These are phyloP conservation scores for Pitangus sulphuratus DNA, from an alignment of 2,797 vertebrate species.

Conservation along the genomic window DNA sequence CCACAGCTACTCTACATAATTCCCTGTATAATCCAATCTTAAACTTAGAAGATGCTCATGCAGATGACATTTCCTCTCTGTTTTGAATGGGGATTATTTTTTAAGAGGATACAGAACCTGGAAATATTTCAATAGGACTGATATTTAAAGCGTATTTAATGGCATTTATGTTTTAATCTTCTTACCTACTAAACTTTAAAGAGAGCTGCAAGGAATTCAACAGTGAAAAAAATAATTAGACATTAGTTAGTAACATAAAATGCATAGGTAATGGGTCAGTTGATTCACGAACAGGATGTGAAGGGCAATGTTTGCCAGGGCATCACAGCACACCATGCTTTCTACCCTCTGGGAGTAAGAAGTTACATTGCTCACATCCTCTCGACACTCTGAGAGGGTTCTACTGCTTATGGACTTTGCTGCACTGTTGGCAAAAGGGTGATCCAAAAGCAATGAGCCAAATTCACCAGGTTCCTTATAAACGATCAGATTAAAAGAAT, in stretches of 20 bases:
- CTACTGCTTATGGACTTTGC: not conserved
- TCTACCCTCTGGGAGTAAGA: not conserved
- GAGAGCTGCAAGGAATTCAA: constrained; percentile 66
- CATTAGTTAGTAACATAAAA: constrained; percentile 47
- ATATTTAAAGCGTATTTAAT: constrained; percentile 82
- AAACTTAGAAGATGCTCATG: constrained; percentile 72
- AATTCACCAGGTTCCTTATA: not conserved
- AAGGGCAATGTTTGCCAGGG: not conserved
- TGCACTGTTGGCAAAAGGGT: not conserved
- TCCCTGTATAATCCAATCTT: constrained; percentile 78
- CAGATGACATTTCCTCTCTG: constrained; percentile 76
- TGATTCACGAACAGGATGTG: not conserved
- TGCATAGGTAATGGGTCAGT: not conserved
- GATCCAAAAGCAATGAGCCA: not conserved
- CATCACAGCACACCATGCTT: not conserved
- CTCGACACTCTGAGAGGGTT: not conserved
- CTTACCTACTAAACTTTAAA: constrained; percentile 78
- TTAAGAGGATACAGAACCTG: constrained; percentile 79
- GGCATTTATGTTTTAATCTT: constrained; percentile 82
- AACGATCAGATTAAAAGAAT: not conserved
- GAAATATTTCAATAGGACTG: constrained; percentile 76
- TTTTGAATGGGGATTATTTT: constrained; percentile 79
- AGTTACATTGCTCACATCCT: not conserved
- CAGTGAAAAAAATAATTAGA: constrained; percentile 70
- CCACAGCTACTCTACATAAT: constrained; percentile 72